A percentile compares a stretch with the other conserved stretches of the same genome.
These are phyloP conservation scores for Pristionchus japonicus DNA, from an alignment of 2,888 invertebrate genomes.

Conservation along the genomic window DNA sequence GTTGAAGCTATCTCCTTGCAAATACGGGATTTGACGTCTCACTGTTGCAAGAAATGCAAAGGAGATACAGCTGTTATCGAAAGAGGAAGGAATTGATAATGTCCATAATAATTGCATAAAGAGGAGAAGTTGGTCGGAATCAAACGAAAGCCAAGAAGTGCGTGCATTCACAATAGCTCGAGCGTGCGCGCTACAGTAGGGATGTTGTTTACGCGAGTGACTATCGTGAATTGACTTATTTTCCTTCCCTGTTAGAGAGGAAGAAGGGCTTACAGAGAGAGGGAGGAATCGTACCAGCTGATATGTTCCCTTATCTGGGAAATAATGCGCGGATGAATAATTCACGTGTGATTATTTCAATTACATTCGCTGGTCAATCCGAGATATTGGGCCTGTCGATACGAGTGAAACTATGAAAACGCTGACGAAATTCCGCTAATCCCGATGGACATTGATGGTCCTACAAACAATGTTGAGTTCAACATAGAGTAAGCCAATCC, in stretches of 20 bases:
- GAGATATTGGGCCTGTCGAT: not conserved
- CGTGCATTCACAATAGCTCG: not conserved
- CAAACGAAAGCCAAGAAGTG: not conserved
- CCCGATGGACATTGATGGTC: not conserved
- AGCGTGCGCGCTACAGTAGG: not conserved
- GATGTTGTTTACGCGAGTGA: not conserved
- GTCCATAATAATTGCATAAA: not conserved
- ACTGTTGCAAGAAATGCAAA: not conserved
- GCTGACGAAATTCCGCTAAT: not conserved
- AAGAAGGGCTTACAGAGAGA: not conserved
- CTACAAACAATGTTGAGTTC: constrained; percentile 14
- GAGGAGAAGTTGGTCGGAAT: not conserved
- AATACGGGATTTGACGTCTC: not conserved
- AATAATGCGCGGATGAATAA: not conserved
- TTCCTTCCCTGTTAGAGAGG: not conserved
- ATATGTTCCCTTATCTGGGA: not conserved
- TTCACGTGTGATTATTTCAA: no score
- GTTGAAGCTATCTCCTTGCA: not conserved
- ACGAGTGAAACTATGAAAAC: not conserved
- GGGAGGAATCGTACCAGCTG: not conserved
- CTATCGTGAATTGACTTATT: not conserved
- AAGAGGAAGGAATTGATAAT: not conserved
- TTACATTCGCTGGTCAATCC: not conserved
- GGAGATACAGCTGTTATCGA: not conserved
- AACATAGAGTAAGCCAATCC: not conserved